Evolutionary conservation across 2,113 vertebrate genomes (phyloP).

Genomic region (Psittacara wagleri): DNA sequence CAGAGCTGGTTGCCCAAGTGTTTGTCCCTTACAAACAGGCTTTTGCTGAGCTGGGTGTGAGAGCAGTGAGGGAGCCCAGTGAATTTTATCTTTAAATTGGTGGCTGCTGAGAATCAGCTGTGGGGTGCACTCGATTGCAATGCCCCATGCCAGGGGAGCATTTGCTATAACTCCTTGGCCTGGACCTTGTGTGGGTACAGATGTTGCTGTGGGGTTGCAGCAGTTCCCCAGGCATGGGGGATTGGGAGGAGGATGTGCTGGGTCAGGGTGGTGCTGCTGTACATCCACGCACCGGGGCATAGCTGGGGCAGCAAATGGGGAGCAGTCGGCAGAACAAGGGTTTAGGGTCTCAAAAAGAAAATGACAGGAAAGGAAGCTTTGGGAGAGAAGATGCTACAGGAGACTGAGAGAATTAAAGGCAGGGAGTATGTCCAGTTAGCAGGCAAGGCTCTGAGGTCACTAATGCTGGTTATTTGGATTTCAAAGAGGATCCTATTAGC

Average conservation of each 20-base stretch:
- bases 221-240: neutral
- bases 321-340: neutral
- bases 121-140: neutral
- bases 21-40: conserved; percentile 48
- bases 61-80: neutral
- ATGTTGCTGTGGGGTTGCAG: neutral
- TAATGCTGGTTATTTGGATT: conserved; percentile 54
- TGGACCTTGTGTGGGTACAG: neutral
- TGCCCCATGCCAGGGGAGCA: neutral
- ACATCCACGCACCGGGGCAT: fast-evolving
- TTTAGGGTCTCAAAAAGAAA: neutral
- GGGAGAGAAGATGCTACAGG: neutral
- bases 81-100: conserved; percentile 31
- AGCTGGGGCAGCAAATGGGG: neutral
- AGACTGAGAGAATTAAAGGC: neutral
- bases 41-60: conserved; percentile 40
- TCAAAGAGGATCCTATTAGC: conserved; percentile 48
- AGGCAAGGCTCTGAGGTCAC: conserved; percentile 33
- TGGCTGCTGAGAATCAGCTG: conserved; percentile 23
- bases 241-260: neutral
- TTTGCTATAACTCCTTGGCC: neutral
- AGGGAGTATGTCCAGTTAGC: neutral
- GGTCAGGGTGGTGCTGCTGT: neutral
- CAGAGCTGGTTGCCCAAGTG: conserved; percentile 44
- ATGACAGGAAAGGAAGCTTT: neutral